Base-by-base conservation (phyloP, 2,888 invertebrate genomes). In the Xestia rhomboidea region DNA sequence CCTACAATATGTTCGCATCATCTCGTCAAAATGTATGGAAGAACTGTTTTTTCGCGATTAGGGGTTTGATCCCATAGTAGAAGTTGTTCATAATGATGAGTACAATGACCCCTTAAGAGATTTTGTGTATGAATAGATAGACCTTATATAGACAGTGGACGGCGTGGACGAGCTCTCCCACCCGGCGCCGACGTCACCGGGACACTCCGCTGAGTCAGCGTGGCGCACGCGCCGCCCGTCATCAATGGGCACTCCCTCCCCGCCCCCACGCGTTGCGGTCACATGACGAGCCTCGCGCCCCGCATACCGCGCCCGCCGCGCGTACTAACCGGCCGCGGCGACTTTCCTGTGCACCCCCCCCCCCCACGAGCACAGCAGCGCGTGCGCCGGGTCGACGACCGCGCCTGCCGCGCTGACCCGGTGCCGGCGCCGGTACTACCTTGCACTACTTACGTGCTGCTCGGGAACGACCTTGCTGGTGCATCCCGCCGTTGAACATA, bases 271-370 rank as follows among this genome's bases (percentile, higher is more conserved):
- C 75, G 85, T 83, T 89, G 83, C 74, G 88, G 89, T 92, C 92
- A 92, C 92, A 91, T 93, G 92, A 93, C 89, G 76, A 73, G 62
- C 84, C 86, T 73, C 84, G 76, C 77, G 15, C 38, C 80, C 85
- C 89, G 77, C 73, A 70, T 77, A 60, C 87, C 79, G 41, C 77
- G 30, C 46, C 27, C 44, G 54, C 63, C 77, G 49, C 68, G 24
- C 44, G 60, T 68, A 68, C 63, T 46, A 64, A 71, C 80, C 76
- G 82, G 69, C 57, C 57, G 78, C 68, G 38, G 57, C 38, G 38
- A 83, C 85, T 81, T 79, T 82, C 80, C 87, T 90, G 83, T 57
- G 73, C 66, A 76, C 71, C 83, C 83, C 72, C 71, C 71, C 83
- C 83, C 72, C 71, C 73, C 79, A 51, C 76, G 41, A 38, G 68